Evolutionary conservation across 2,888 invertebrate genomes (phyloP).

Genomic region (Geophilus truncorum): DNA sequence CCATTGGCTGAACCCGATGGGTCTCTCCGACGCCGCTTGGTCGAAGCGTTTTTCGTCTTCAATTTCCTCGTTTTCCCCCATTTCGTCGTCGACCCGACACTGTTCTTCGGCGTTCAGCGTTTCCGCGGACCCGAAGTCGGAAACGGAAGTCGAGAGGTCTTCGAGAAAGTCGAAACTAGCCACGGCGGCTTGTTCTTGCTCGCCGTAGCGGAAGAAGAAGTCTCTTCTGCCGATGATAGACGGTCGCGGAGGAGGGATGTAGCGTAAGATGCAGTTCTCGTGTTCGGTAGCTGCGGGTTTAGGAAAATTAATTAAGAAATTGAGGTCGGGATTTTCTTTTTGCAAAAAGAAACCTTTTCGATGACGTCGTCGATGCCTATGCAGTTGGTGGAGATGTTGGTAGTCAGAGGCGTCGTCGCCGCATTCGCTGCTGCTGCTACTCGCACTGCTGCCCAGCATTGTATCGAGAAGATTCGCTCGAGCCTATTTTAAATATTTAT

Average conservation of each 20-base stretch:
- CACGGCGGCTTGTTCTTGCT: slow-evolving; percentile 69
- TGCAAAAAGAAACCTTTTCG: slow-evolving; percentile 64
- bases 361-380: slow-evolving; percentile 63
- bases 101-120: slow-evolving; percentile 23
- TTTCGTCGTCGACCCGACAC: not conserved
- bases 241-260: slow-evolving; percentile 53
- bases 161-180: slow-evolving; percentile 75
- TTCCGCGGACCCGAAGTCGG: slow-evolving; percentile 35
- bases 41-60: not conserved
- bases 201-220: slow-evolving; percentile 71
- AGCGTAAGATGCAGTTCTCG: slow-evolving; percentile 48
- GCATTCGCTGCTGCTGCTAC: slow-evolving; percentile 59
- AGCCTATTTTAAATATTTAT: too few species aligned
- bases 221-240: slow-evolving; percentile 71
- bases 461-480: slow-evolving; percentile 70
- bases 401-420: slow-evolving; percentile 56
- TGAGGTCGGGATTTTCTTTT: too few species aligned
- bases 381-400: slow-evolving; percentile 62
- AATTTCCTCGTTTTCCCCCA: not conserved
- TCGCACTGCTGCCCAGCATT: slow-evolving; percentile 54
- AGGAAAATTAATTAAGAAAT: slow-evolving; percentile 14
- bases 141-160: slow-evolving; percentile 45
- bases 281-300: slow-evolving; percentile 38
- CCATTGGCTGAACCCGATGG: not conserved
- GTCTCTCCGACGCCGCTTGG: not conserved